Evolutionary conservation across 2,888 invertebrate species (phyloP).

Genomic region (Spodoptera littoralis): DNA sequence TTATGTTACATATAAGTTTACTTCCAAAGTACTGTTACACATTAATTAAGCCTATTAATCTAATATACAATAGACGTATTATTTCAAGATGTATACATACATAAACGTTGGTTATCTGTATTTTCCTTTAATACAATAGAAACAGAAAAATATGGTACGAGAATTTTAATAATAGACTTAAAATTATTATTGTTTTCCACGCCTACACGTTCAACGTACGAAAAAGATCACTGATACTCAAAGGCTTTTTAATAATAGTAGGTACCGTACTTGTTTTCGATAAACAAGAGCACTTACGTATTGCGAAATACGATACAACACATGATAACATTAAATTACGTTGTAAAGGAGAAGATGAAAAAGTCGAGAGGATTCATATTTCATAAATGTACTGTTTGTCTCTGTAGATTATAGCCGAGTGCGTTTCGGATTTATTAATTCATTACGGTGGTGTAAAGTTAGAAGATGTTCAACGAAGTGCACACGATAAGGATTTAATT

Average conservation of each 20-base stretch:
- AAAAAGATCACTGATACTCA: too few relatives aligned
- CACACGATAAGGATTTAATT: conserved; percentile 70
- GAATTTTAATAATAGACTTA: too few relatives aligned
- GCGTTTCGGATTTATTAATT: conserved; percentile 51
- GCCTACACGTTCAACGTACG: too few relatives aligned
- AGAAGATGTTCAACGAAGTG: conserved; percentile 53
- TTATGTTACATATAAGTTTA: conserved; percentile 37
- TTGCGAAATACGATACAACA: conserved; percentile 16
- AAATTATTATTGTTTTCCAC: too few relatives aligned
- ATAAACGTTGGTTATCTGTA: too few relatives aligned
- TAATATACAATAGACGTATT: conserved; percentile 23
- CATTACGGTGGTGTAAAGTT: conserved; percentile 38
- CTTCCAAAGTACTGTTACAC: conserved; percentile 31
- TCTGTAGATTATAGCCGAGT: conserved; percentile 17
- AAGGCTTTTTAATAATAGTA: neutral
- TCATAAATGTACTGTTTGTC: conserved; percentile 16
- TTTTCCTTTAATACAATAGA: too few relatives aligned
- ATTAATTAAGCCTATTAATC: conserved; percentile 49
- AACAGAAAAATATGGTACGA: too few relatives aligned
- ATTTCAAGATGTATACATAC: conserved; percentile 13
- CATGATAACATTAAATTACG: conserved; percentile 10
- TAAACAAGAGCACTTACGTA: neutral
- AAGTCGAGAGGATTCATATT: conserved; percentile 30
- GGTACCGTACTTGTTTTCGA: neutral
- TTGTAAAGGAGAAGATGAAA: conserved; percentile 32